Evolutionary conservation across 2,888 invertebrate species (phyloP).

Genomic region (Plagodis dolabraria): DNA sequence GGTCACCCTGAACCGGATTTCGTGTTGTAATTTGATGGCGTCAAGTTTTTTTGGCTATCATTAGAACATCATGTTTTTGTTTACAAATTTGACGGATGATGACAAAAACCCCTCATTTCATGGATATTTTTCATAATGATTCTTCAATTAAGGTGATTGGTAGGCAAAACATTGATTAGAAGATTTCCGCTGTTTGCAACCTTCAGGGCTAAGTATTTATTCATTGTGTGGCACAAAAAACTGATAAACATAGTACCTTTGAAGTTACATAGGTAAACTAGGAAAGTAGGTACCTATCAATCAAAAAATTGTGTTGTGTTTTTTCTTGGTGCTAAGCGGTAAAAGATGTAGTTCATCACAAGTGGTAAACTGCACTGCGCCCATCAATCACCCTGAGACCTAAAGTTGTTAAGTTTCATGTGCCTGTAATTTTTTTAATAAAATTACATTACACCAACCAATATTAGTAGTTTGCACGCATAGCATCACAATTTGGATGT

Average conservation of each 20-base stretch:
- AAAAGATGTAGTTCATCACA: too few species aligned
- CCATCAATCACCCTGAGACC: too few species aligned
- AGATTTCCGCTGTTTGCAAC: conserved; percentile 20
- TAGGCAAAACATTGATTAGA: conserved; percentile 31
- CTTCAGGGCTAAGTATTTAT: conserved; percentile 12
- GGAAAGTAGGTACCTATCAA: too few species aligned
- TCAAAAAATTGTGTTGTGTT: too few species aligned
- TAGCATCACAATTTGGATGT: too few species aligned
- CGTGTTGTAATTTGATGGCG: conserved; percentile 40
- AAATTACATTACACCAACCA: too few species aligned
- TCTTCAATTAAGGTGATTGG: conserved; percentile 28
- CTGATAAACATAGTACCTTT: not conserved
- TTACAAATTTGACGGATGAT: conserved; percentile 40
- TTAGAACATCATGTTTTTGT: conserved; percentile 46
- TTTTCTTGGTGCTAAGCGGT: too few species aligned
- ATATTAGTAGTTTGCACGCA: too few species aligned
- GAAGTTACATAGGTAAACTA: not conserved
- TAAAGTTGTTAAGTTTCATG: too few species aligned
- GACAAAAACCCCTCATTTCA: conserved; percentile 39
- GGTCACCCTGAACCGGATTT: conserved; percentile 42
- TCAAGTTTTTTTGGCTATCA: conserved; percentile 43
- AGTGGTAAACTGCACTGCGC: too few species aligned
- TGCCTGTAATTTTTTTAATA: too few species aligned
- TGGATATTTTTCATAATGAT: conserved; percentile 35
- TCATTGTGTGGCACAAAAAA: conserved; percentile 1